Percentiles rank a stretch among this genome's conserved stretches.
These are phyloP conservation scores for Sakesphorus luctuosus DNA, from an alignment of 2,113 vertebrate species.

Conservation along the genomic window DNA sequence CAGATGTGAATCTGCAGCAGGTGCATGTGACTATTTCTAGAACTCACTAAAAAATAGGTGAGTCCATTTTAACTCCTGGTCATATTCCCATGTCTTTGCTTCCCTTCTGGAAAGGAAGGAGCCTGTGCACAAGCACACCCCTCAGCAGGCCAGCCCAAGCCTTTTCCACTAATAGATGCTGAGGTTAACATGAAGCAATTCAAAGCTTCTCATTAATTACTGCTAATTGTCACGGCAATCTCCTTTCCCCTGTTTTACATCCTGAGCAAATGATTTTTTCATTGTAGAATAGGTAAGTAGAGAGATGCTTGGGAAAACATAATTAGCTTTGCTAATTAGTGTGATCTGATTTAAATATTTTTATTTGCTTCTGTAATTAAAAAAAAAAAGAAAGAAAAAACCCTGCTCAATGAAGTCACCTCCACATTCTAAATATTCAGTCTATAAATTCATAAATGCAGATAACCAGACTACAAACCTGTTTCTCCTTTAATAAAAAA, in stretches of 20 bases:
- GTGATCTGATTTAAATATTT: constrained; percentile 41
- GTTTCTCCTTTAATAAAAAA: not conserved
- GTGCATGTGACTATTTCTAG: not conserved
- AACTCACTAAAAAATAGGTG: not conserved
- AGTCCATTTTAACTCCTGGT: not conserved
- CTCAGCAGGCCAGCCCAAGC: not conserved
- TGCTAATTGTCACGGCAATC: constrained; percentile 32
- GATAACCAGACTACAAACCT: not conserved
- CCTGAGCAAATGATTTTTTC: constrained; percentile 22
- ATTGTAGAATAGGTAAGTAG: not conserved
- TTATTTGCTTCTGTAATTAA: not conserved
- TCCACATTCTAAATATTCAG: not conserved
- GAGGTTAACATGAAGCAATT: constrained; percentile 12
- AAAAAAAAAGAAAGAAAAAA: not conserved
- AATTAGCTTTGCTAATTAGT: constrained; percentile 30
- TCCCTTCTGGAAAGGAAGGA: not conserved
- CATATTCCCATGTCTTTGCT: not conserved
- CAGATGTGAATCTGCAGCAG: not conserved
- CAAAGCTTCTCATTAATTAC: constrained; percentile 60
- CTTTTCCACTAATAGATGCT: not conserved
- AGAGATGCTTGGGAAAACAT: not conserved
- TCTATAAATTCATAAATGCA: not conserved
- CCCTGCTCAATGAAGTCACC: not conserved
- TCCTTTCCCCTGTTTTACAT: constrained; percentile 21
- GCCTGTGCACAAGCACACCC: not conserved